These are phyloP conservation scores for Agapornis roseicollis DNA, from an alignment of 2,113 vertebrate species.

Conservation along the genomic window DNA sequence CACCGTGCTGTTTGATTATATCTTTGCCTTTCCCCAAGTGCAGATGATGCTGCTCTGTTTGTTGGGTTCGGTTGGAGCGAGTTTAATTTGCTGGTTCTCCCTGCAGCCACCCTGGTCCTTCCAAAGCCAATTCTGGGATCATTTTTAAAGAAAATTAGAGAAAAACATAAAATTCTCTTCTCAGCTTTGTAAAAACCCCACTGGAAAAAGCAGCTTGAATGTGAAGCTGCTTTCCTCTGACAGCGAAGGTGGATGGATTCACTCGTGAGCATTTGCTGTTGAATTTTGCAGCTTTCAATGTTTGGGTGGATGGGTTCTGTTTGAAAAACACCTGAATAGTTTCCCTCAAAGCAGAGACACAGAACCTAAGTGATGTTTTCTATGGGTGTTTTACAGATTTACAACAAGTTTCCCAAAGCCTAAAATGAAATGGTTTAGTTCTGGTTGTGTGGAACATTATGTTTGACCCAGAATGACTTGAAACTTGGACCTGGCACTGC, in stretches of 20 bases:
- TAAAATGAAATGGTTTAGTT: neutral
- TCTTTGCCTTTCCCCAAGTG: neutral
- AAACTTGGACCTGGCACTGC: neutral
- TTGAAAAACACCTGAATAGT: neutral
- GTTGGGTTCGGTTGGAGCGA: neutral
- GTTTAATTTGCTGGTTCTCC: neutral
- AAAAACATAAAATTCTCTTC: neutral
- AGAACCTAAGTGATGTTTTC: neutral
- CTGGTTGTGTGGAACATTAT: neutral
- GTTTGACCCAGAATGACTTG: neutral
- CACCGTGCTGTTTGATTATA: neutral
- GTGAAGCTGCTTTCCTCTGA: neutral
- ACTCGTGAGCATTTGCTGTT: neutral
- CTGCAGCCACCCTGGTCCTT: neutral
- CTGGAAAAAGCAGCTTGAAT: neutral
- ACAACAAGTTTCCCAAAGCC: neutral
- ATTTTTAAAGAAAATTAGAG: neutral
- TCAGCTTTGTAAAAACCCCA: neutral
- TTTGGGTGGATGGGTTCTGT: neutral
- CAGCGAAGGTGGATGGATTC: neutral
- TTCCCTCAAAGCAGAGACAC: neutral
- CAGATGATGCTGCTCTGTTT: neutral
- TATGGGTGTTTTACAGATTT: neutral
- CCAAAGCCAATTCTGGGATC: neutral
- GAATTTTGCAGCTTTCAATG: neutral